These are phyloP conservation scores for Seira ritae DNA, from an alignment of 2,888 invertebrate species.

Conservation along the genomic window DNA sequence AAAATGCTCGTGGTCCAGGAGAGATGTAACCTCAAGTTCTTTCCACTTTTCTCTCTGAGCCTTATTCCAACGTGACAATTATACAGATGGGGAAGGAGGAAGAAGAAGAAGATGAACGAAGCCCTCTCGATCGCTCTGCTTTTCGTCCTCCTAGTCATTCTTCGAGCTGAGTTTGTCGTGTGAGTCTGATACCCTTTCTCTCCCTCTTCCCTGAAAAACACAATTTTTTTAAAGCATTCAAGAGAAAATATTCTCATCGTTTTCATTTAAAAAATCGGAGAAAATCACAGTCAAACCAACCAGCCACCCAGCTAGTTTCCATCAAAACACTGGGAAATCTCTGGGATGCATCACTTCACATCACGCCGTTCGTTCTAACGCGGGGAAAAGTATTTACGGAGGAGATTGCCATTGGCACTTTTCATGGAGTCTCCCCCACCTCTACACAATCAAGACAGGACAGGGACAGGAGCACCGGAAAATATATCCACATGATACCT, in stretches of 20 bases:
- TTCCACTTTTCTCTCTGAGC: constrained; percentile 53
- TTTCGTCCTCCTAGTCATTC: too few relatives aligned
- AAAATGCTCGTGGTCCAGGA: constrained; percentile 28
- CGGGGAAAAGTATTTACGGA: background rate
- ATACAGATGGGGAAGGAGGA: constrained; percentile 53
- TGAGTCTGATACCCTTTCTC: too few relatives aligned
- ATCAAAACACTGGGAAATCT: too few relatives aligned
- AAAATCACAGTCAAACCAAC: background rate
- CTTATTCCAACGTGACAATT: constrained; percentile 63
- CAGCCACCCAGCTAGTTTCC: background rate
- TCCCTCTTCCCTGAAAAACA: background rate
- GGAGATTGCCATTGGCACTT: constrained; percentile 10
- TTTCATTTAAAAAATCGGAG: background rate
- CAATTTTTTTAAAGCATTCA: background rate
- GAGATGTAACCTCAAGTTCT: constrained; percentile 52
- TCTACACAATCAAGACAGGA: too few relatives aligned
- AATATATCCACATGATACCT: too few relatives aligned
- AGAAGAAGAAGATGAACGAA: constrained; percentile 15
- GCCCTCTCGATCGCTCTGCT: constrained; percentile 2
- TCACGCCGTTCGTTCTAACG: too few relatives aligned
- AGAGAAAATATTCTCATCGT: constrained; percentile 10
- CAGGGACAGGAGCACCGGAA: too few relatives aligned
- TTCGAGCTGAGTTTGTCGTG: too few relatives aligned
- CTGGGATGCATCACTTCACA: too few relatives aligned
- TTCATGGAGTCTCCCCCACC: background rate